phyloP scores from a whole-genome alignment of 2,888 invertebrate species.

The Alcis repandata region DNA sequence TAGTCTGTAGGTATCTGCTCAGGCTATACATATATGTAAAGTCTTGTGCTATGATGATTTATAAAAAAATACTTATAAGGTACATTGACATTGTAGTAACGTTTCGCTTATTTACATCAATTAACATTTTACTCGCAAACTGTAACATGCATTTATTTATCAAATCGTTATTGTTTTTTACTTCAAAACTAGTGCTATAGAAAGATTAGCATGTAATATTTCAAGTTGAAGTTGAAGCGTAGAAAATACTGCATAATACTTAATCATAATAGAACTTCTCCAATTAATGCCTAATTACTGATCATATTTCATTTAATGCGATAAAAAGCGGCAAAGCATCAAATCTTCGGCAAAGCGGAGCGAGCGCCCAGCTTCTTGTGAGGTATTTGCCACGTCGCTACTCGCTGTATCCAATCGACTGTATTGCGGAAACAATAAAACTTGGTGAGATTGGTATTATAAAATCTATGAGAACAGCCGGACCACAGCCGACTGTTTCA shows the following conservation, averaged over 20 bases:
- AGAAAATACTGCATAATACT: too few relatives aligned
- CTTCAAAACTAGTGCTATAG: too few relatives aligned
- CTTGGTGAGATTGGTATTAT: slow-evolving; percentile 62
- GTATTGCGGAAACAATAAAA: slow-evolving; percentile 72
- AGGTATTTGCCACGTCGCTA: slow-evolving; percentile 32
- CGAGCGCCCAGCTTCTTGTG: slow-evolving; percentile 24
- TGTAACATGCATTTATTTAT: too few relatives aligned
- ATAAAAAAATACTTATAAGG: background rate
- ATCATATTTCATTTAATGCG: too few relatives aligned
- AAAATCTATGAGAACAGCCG: slow-evolving; percentile 46
- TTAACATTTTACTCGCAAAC: too few relatives aligned
- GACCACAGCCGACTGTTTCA: slow-evolving; percentile 32
- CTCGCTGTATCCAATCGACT: slow-evolving; percentile 59
- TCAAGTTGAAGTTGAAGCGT: too few relatives aligned
- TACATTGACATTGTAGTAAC: background rate
- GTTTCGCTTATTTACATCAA: too few relatives aligned
- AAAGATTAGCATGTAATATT: too few relatives aligned
- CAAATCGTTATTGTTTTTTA: too few relatives aligned
- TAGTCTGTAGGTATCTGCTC: background rate
- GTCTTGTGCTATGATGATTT: background rate
- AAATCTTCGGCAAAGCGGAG: slow-evolving; percentile 24
- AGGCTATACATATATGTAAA: background rate
- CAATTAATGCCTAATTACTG: too few relatives aligned
- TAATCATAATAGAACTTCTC: too few relatives aligned
- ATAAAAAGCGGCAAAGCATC: too few relatives aligned